Conservation (phyloP, 2,888 invertebrate genomes). For the Calephelis perditalis region DNA sequence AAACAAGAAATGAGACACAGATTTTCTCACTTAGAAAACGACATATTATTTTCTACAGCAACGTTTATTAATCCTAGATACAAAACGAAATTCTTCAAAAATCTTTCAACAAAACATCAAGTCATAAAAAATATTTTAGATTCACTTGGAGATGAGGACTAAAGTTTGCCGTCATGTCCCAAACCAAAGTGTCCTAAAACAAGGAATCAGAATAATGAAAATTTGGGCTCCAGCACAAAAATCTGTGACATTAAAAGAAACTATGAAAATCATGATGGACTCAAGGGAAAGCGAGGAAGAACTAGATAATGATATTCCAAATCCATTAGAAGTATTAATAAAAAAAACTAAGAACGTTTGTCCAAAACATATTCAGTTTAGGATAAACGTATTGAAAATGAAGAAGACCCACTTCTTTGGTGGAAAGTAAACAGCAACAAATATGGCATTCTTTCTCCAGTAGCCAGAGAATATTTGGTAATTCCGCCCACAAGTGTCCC, state of each 20-base stretch:
- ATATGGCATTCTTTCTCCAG: constrained; percentile 27
- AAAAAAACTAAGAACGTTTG: no score
- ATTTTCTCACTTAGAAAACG: constrained; percentile 29
- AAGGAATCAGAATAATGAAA: constrained; percentile 22
- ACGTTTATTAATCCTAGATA: constrained; percentile 28
- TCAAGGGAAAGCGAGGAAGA: constrained; percentile 23
- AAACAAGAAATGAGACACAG: constrained; percentile 26
- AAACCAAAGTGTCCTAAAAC: constrained; percentile 21
- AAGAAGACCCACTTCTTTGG: constrained; percentile 28
- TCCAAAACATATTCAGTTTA: no score
- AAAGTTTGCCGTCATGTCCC: constrained; percentile 17
- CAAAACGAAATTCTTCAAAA: constrained; percentile 23
- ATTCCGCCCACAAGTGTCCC: constrained; percentile 31
- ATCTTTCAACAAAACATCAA: constrained; percentile 23
- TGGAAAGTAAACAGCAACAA: constrained; percentile 28
- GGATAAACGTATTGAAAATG: constrained; percentile 29
- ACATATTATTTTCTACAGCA: constrained; percentile 28
- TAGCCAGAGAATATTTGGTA: constrained; percentile 31
- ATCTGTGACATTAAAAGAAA: constrained; percentile 24
- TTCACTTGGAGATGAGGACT: constrained; percentile 21
- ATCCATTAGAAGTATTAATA: constrained; percentile 23
- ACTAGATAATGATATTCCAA: constrained; percentile 25
- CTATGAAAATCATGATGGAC: constrained; percentile 24
- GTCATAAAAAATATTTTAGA: constrained; percentile 25
- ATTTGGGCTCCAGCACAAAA: constrained; percentile 22